phyloP scores from a whole-genome alignment of 1,140 invertebrate species.

The Liolophura sinensis region DNA sequence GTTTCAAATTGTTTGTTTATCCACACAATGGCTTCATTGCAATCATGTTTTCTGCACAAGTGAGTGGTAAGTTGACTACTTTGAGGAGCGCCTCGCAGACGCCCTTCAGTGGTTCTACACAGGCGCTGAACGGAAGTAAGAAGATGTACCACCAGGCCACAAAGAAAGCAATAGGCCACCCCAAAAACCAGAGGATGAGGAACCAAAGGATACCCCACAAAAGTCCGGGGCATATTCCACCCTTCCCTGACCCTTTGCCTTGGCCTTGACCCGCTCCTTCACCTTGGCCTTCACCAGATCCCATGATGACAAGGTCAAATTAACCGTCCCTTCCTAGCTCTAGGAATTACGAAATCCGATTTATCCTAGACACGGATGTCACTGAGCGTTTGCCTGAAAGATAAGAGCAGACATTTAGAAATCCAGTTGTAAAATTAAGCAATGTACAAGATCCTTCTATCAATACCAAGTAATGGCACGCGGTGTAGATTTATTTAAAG shows the following conservation, averaged over 20 bases:
- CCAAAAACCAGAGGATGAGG: conserved; percentile 46
- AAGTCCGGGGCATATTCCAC: conserved; percentile 39
- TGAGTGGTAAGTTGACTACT: conserved; percentile 48
- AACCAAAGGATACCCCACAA: conserved; percentile 54
- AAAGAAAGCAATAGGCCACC: conserved; percentile 54
- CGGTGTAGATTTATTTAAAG: too few relatives aligned
- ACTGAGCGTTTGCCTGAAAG: too few relatives aligned
- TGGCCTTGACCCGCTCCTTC: conserved; percentile 30
- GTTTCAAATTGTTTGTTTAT: too few relatives aligned
- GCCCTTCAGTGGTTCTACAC: conserved; percentile 42
- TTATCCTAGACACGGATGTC: too few relatives aligned
- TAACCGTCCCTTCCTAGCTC: too few relatives aligned
- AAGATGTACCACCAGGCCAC: conserved; percentile 54
- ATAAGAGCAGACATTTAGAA: too few relatives aligned
- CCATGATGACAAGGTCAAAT: too few relatives aligned
- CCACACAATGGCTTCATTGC: conserved; percentile 50
- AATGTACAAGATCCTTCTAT: too few relatives aligned
- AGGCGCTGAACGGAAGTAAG: conserved; percentile 51
- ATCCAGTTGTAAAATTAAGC: too few relatives aligned
- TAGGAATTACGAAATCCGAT: too few relatives aligned
- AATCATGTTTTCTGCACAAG: conserved; percentile 53
- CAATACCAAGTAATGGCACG: too few relatives aligned
- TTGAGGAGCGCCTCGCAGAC: conserved; percentile 47
- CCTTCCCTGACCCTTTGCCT: conserved; percentile 27
- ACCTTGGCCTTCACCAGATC: conserved; percentile 16